phyloP scores from a whole-genome alignment of 2,797 vertebrate species.

The Salmo trutta region DNA sequence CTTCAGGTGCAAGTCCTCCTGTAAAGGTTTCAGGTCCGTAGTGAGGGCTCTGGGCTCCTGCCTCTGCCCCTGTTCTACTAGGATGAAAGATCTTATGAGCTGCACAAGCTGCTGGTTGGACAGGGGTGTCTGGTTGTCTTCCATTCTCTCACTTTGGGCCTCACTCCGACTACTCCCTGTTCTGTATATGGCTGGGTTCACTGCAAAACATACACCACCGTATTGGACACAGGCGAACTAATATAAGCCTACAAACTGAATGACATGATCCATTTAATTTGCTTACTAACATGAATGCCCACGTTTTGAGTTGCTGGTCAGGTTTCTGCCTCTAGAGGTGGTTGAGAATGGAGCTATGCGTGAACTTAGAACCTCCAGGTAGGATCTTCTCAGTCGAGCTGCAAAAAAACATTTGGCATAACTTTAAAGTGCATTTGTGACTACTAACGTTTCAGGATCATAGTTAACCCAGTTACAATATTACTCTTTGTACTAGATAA shows the following conservation, averaged over 20 bases:
- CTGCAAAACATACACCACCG: slow-evolving; percentile 41
- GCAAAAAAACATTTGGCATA: not conserved
- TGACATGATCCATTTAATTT: not conserved
- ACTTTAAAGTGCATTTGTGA: not conserved
- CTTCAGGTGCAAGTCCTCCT: slow-evolving; percentile 74
- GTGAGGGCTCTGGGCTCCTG: slow-evolving; percentile 53
- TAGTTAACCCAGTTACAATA: not conserved
- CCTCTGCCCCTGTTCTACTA: slow-evolving; percentile 72
- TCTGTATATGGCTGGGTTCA: slow-evolving; percentile 46
- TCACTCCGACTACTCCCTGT: slow-evolving; percentile 46
- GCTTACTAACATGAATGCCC: slow-evolving; percentile 51
- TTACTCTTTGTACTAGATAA: too few species aligned
- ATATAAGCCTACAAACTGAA: not conserved
- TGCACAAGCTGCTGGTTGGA: slow-evolving; percentile 73
- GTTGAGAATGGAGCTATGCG: slow-evolving; percentile 48
- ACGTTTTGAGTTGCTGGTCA: slow-evolving; percentile 17
- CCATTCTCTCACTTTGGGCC: slow-evolving; percentile 60
- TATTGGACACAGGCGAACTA: not conserved
- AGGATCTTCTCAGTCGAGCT: slow-evolving; percentile 73
- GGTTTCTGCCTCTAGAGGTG: slow-evolving; percentile 33
- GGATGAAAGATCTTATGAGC: slow-evolving; percentile 69
- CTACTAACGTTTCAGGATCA: not conserved
- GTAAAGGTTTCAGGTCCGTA: slow-evolving; percentile 68
- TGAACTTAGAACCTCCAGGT: slow-evolving; percentile 68
- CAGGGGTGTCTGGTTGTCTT: slow-evolving; percentile 48